A percentile compares a stretch with the other conserved stretches of the same genome.
Conservation (phyloP, 1,140 invertebrate species). For the Anastrepha ludens region DNA sequence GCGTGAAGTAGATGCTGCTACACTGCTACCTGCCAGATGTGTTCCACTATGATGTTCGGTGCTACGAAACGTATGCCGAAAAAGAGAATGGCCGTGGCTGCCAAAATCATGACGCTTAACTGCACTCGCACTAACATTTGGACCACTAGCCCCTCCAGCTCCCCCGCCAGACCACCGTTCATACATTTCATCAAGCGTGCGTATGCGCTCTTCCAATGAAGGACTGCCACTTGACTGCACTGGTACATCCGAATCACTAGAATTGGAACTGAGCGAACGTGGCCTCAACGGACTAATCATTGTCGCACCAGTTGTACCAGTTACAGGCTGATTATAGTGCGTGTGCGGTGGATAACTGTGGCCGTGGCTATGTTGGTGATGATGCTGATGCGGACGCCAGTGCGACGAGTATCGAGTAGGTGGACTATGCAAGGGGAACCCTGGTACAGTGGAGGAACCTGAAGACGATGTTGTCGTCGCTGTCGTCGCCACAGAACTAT, state of each 20-base stretch:
- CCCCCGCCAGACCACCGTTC: slow-evolving; percentile 88
- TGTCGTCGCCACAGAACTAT: slow-evolving; percentile 60
- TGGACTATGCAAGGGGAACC: slow-evolving; percentile 63
- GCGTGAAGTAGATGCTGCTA: slow-evolving; percentile 72
- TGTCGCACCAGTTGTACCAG: slow-evolving; percentile 53
- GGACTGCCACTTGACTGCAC: slow-evolving; percentile 77
- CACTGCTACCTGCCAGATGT: neutral
- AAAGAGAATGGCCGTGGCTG: slow-evolving; percentile 46
- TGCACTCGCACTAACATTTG: neutral
- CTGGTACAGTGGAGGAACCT: slow-evolving; percentile 57
- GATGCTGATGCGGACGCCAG: slow-evolving; percentile 71
- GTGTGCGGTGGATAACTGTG: slow-evolving; percentile 66
- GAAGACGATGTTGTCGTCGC: slow-evolving; percentile 51
- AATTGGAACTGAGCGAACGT: slow-evolving; percentile 79
- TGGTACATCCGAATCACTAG: slow-evolving; percentile 77
- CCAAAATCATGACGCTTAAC: slow-evolving; percentile 56
- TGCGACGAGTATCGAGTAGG: slow-evolving; percentile 63
- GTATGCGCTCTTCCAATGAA: slow-evolving; percentile 90
- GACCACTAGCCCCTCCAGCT: neutral
- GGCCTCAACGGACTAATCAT: slow-evolving; percentile 77
- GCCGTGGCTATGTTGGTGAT: slow-evolving; percentile 69
- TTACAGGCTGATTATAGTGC: slow-evolving; percentile 50
- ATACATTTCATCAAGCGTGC: slow-evolving; percentile 92
- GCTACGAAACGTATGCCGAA: neutral
- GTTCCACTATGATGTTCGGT: neutral